A percentile compares a stretch with the other conserved stretches of the same genome.
Conservation (phyloP, 2,113 vertebrate genomes). For the Tachysurus vachellii region DNA sequence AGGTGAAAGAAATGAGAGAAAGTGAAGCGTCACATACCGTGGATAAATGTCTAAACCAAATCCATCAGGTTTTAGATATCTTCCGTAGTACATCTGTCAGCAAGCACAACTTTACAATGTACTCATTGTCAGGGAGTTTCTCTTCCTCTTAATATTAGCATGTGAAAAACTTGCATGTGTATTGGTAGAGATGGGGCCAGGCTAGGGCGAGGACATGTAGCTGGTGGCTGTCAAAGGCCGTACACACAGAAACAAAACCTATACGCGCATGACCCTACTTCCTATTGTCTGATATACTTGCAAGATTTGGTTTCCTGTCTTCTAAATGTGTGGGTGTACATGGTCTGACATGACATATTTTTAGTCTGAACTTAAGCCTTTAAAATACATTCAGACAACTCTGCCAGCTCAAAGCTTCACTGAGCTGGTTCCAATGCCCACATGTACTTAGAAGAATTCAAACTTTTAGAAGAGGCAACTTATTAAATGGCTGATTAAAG, state of each 20-base stretch:
- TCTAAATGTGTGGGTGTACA: slow-evolving; percentile 45
- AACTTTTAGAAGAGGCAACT: not conserved
- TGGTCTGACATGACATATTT: slow-evolving; percentile 29
- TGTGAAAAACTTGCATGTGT: not conserved
- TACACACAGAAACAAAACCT: not conserved
- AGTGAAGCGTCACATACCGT: slow-evolving; percentile 23
- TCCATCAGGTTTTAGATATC: not conserved
- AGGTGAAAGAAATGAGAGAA: not conserved
- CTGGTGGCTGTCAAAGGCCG: slow-evolving; percentile 56
- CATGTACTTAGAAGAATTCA: not conserved
- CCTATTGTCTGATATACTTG: slow-evolving; percentile 31
- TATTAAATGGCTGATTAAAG: no score
- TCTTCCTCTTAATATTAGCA: slow-evolving; percentile 30
- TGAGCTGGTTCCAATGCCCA: not conserved
- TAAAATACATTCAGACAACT: not conserved
- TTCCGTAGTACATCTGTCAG: not conserved
- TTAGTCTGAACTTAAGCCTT: slow-evolving; percentile 18
- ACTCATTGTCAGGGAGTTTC: slow-evolving; percentile 15
- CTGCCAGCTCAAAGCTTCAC: not conserved
- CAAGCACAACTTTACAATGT: not conserved
- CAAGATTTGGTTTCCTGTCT: slow-evolving; percentile 46
- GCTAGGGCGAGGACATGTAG: slow-evolving; percentile 27
- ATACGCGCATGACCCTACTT: slow-evolving; percentile 19
- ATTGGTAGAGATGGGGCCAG: not conserved
- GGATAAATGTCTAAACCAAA: not conserved